Percentiles rank a stretch among this genome's conserved stretches.
These are phyloP conservation scores for Philopedon plagiatum DNA, from an alignment of 2,888 invertebrate genomes.

Conservation along the genomic window DNA sequence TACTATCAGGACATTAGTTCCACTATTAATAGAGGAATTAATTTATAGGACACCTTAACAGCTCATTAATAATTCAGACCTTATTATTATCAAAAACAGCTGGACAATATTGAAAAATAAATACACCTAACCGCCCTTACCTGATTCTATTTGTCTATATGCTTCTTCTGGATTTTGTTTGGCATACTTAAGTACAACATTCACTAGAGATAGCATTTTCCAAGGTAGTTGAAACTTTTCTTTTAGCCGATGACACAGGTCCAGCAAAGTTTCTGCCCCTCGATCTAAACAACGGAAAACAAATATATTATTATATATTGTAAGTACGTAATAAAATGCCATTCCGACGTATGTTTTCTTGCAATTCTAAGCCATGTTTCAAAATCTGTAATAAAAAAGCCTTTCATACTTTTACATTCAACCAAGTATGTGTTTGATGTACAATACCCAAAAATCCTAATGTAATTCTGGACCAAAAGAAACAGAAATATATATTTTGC, in stretches of 20 bases:
- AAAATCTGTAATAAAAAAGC: not conserved
- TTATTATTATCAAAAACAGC: too few relatives aligned
- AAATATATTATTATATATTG: conserved; percentile 1
- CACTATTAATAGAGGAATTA: too few relatives aligned
- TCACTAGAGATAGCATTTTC: conserved; percentile 69
- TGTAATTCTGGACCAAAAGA: too few relatives aligned
- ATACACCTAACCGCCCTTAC: too few relatives aligned
- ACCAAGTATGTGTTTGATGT: too few relatives aligned
- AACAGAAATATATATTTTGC: too few relatives aligned
- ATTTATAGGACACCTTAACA: too few relatives aligned
- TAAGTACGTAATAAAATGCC: not conserved
- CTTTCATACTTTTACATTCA: too few relatives aligned
- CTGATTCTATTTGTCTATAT: conserved; percentile 68
- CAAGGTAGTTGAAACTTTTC: conserved; percentile 68
- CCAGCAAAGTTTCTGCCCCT: conserved; percentile 66
- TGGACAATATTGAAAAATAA: too few relatives aligned
- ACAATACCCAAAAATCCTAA: too few relatives aligned
- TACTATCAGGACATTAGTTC: too few relatives aligned
- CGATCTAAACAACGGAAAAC: conserved; percentile 59
- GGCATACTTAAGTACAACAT: conserved; percentile 69
- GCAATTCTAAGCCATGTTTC: not conserved
- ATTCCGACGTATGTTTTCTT: not conserved
- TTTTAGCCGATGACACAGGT: conserved; percentile 67
- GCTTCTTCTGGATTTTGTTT: conserved; percentile 69
- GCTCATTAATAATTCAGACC: too few relatives aligned